A percentile compares a stretch with the other conserved stretches of the same genome.
Conservation (phyloP, 2,113 vertebrate species). For the Saguinus midas region DNA sequence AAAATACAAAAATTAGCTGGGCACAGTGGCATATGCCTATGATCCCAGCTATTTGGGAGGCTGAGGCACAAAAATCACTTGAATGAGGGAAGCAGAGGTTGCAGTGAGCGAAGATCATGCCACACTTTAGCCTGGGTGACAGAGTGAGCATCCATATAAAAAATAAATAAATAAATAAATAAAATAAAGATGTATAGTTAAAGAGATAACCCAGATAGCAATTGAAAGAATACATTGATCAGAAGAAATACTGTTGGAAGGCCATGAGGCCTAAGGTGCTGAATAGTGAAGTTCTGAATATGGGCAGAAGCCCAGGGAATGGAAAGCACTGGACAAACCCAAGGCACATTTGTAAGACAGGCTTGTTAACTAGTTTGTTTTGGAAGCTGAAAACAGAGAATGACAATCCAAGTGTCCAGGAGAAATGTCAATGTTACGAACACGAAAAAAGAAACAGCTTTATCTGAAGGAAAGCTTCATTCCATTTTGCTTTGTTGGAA, state of each 20-base stretch:
- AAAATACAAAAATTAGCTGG: too few relatives aligned
- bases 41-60: too few relatives aligned
- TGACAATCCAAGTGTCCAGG: neutral
- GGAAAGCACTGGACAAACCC: neutral
- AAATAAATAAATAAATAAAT: too few relatives aligned
- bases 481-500: neutral
- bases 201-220: neutral
- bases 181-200: too few relatives aligned
- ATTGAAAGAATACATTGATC: neutral
- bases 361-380: neutral
- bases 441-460: neutral
- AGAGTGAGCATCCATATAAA: too few relatives aligned
- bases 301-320: neutral
- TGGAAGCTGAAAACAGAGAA: neutral
- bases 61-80: too few relatives aligned
- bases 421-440: neutral
- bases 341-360: neutral
- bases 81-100: too few relatives aligned
- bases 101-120: too few relatives aligned
- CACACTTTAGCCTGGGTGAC: too few relatives aligned
- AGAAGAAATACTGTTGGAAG: neutral
- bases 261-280: neutral
- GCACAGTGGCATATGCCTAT: too few relatives aligned
- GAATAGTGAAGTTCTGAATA: neutral
- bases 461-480: neutral